A percentile compares a stretch with the other conserved stretches of the same genome.
phyloP scores from a whole-genome alignment of 2,888 invertebrate genomes.

The Tanytarsus gracilentus region DNA sequence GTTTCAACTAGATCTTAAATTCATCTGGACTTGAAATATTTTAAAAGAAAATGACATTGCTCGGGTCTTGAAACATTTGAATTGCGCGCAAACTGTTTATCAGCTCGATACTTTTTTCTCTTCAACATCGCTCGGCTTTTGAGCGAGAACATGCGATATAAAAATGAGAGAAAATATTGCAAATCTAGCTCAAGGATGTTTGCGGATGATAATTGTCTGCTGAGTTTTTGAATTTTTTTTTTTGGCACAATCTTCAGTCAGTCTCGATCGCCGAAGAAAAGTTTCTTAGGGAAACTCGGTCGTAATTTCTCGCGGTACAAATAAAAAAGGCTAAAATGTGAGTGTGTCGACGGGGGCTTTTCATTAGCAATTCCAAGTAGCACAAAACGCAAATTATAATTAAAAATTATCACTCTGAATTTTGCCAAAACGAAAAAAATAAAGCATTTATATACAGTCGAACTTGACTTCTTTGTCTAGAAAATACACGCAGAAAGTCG shows the following conservation, averaged over 20 bases:
- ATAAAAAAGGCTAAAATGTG: not conserved
- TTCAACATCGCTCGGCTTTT: not conserved
- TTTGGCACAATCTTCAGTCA: not conserved
- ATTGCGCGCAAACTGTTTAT: too few relatives aligned
- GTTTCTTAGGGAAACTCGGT: too few relatives aligned
- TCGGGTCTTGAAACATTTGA: too few relatives aligned
- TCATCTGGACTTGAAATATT: too few relatives aligned
- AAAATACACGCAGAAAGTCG: too few relatives aligned
- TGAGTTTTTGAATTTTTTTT: not conserved
- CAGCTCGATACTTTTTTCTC: not conserved
- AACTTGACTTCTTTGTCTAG: too few relatives aligned
- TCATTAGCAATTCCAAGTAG: constrained; percentile 29
- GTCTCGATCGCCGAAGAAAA: not conserved
- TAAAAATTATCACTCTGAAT: constrained; percentile 29
- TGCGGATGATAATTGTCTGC: constrained; percentile 6
- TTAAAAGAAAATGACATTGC: too few relatives aligned
- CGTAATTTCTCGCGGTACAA: too few relatives aligned
- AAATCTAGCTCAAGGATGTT: constrained; percentile 27
- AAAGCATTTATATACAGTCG: too few relatives aligned
- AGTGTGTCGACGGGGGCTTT: not conserved
- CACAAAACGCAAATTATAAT: constrained; percentile 29
- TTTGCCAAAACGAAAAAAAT: not conserved
- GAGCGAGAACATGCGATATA: not conserved
- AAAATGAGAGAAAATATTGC: not conserved
- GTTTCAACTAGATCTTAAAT: too few relatives aligned